Percentiles rank a stretch among this genome's conserved stretches.
Conservation (phyloP, 2,113 vertebrate species). For the Channa argus region DNA sequence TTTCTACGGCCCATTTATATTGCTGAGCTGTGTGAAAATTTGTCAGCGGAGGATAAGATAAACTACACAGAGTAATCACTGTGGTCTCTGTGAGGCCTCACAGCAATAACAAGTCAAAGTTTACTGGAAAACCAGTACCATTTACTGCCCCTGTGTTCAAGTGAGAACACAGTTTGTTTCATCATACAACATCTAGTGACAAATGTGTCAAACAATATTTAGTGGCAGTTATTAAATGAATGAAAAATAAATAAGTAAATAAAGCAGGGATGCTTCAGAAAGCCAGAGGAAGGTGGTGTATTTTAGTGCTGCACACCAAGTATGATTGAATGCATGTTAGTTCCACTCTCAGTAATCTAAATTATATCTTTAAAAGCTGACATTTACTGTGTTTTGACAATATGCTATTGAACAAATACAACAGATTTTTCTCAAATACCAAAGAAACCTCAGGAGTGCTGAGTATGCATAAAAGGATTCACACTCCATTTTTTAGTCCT, state of each 20-base stretch:
- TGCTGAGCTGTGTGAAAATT: neutral
- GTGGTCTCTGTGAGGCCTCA: slow-evolving; percentile 1
- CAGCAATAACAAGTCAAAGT: neutral
- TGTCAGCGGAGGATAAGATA: neutral
- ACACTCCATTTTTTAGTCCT: too few species aligned
- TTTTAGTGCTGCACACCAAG: too few species aligned
- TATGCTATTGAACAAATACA: too few species aligned
- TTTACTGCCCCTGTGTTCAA: neutral
- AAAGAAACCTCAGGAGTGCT: too few species aligned
- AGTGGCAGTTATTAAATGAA: neutral
- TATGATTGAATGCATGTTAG: too few species aligned
- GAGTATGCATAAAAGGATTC: neutral
- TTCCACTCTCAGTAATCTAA: too few species aligned
- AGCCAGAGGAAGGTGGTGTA: too few species aligned
- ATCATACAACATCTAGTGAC: neutral
- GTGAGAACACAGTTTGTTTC: neutral
- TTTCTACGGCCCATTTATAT: slow-evolving; percentile 1
- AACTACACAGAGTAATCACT: neutral
- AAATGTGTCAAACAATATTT: neutral
- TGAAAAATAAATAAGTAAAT: too few species aligned
- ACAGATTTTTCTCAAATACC: too few species aligned
- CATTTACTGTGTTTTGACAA: neutral
- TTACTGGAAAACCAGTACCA: neutral
- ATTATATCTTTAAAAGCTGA: neutral
- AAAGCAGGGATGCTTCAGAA: too few species aligned